Percentiles rank a stretch among this genome's conserved stretches.
Evolutionary conservation across 2,113 vertebrate genomes (phyloP).

Genomic region (Carlito syrichta): DNA sequence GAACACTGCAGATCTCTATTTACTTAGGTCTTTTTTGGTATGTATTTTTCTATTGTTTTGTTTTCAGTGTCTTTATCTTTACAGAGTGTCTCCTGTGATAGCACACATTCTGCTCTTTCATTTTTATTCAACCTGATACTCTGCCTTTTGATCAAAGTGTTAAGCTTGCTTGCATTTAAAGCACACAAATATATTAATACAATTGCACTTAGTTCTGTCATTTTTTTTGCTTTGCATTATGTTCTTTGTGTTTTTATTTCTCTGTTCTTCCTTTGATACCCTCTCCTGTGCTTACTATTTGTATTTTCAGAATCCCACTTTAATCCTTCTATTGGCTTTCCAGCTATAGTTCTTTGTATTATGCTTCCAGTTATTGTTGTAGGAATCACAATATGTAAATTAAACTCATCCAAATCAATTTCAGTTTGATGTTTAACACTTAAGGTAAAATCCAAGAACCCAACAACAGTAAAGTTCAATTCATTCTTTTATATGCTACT

Average conservation of each 20-base stretch:
- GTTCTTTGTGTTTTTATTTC: not conserved
- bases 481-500: not conserved
- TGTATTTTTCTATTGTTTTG: not conserved
- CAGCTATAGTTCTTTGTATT: not conserved
- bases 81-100: not conserved
- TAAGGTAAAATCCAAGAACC: not conserved
- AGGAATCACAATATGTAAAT: not conserved
- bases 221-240: not conserved
- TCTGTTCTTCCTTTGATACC: not conserved
- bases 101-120: not conserved
- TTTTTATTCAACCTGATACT: not conserved
- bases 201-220: not conserved
- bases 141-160: not conserved
- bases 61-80: not conserved
- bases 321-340: not conserved
- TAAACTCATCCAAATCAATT: not conserved
- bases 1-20: not conserved
- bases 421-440: not conserved
- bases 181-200: not conserved
- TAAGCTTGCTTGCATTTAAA: not conserved
- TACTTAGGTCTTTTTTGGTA: not conserved
- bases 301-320: not conserved
- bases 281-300: not conserved
- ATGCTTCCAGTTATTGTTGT: not conserved
- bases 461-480: not conserved